Percentiles rank a stretch among this genome's conserved stretches.
These are phyloP conservation scores for Micronycteris hirsuta DNA, from an alignment of 2,113 vertebrate genomes.

Conservation along the genomic window DNA sequence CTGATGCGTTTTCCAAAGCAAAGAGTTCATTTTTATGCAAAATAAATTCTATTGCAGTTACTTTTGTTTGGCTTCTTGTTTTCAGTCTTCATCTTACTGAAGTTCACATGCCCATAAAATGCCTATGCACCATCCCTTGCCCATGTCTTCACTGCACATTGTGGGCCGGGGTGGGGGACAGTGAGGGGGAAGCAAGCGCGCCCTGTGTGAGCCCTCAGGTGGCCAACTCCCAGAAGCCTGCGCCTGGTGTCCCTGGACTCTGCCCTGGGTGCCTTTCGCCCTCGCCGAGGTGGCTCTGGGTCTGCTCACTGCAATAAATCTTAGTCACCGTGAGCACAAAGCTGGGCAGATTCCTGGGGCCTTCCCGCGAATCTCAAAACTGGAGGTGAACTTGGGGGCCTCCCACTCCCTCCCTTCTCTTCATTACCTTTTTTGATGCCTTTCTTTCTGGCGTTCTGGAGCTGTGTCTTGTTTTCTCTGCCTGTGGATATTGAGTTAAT, in stretches of 20 bases:
- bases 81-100: not conserved
- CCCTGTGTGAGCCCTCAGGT: rapidly evolving
- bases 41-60: not conserved
- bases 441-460: not conserved
- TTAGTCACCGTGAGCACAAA: rapidly evolving
- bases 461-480: not conserved
- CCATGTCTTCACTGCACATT: not conserved
- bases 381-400: not conserved
- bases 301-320: not conserved
- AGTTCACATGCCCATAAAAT: not conserved
- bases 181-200: rapidly evolving
- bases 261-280: not conserved
- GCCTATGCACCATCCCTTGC: not conserved
- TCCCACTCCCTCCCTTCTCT: not conserved
- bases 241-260: not conserved
- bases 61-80: not conserved
- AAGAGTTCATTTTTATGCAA: not conserved
- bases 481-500: not conserved
- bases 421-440: not conserved
- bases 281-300: not conserved
- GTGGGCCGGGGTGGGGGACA: not conserved
- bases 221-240: not conserved
- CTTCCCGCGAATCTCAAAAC: not conserved
- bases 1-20: not conserved
- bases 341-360: not conserved